Base-by-base conservation (phyloP, 2,888 invertebrate species). In the Mongoloraphidia duomilia region DNA sequence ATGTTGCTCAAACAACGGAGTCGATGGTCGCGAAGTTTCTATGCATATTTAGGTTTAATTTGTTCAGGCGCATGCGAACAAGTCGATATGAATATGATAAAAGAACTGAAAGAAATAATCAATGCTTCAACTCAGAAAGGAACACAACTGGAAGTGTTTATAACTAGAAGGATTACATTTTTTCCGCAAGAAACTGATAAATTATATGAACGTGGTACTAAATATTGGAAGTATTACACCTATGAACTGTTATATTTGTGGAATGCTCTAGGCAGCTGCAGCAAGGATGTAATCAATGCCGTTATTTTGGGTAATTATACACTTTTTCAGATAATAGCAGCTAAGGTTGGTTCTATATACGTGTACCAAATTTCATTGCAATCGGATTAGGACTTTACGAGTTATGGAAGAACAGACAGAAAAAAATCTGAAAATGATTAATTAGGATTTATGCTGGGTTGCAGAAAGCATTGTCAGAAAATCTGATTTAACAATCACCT, bases 181-280 rank as follows among this genome's bases (percentile, higher is more conserved):
- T 65, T 58, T 54, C 65, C 61, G 39, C 55, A 50, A 49, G 60
- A 57, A 50, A 57, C 60, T 9, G 56, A 61, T n/a, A 50, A 55
- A 6, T 52, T 61, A 8, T 53, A 56, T 12, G 55, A 55, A 35
- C 57, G 59, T 35, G 54, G 57, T n/a, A 38, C 54, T 5, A 51
- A 62, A 8, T 74, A 73, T 59, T 80, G 77, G 65, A 72, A 71
- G 53, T 62, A 82, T 49, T 67, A 80, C 44, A 70, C 75, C 14
- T 76, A 77, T 57, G 82, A 83, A 63, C 67, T 82, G 61, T 66
- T 83, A 36, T 82, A 79, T 58, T 64, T 82, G 43, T 82, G 82
- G 82, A 80, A 80, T 58, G 75, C 80, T 10, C 62, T 82, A 55
- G 73, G 79, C 26, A 77, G 71, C 53, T 80, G 72, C 63, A 73